phyloP scores from a whole-genome alignment of 2,797 vertebrate species.

The Notoglanidium macrostoma region DNA sequence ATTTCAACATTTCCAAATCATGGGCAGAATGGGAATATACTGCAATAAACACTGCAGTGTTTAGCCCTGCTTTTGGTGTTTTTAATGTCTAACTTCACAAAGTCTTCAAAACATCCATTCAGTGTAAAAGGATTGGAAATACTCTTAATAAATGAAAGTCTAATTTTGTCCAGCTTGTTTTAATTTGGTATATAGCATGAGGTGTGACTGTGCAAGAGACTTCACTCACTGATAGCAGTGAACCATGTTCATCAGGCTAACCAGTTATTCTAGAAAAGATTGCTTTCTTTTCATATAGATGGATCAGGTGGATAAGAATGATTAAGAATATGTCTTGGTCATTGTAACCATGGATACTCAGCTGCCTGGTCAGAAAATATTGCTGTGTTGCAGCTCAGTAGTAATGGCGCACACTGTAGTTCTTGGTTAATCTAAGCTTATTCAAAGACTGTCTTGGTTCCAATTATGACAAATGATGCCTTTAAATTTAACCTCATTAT shows the following conservation, averaged over 20 bases:
- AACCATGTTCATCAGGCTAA: neutral
- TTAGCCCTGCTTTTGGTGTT: neutral
- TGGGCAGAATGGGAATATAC: neutral
- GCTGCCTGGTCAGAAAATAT: conserved; percentile 41
- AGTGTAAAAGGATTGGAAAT: neutral
- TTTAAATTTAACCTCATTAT: neutral
- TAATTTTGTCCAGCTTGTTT: neutral
- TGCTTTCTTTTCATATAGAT: conserved; percentile 11
- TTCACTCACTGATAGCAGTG: neutral
- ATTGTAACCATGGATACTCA: conserved; percentile 44
- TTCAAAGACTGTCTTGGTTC: conserved; percentile 16
- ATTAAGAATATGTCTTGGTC: conserved; percentile 3
- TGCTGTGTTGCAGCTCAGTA: conserved; percentile 23
- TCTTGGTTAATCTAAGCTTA: conserved; percentile 23
- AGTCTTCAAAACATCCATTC: neutral
- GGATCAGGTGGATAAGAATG: conserved; percentile 24
- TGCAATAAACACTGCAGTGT: neutral
- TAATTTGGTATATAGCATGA: neutral
- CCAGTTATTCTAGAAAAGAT: neutral
- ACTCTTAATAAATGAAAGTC: neutral
- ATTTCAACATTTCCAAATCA: neutral
- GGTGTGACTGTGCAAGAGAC: neutral
- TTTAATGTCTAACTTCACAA: too few relatives aligned
- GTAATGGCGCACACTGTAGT: conserved; percentile 30
- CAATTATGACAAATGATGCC: conserved; percentile 10